phyloP scores from a whole-genome alignment of 2,113 vertebrate species.

The Corythornis madagascariensis region DNA sequence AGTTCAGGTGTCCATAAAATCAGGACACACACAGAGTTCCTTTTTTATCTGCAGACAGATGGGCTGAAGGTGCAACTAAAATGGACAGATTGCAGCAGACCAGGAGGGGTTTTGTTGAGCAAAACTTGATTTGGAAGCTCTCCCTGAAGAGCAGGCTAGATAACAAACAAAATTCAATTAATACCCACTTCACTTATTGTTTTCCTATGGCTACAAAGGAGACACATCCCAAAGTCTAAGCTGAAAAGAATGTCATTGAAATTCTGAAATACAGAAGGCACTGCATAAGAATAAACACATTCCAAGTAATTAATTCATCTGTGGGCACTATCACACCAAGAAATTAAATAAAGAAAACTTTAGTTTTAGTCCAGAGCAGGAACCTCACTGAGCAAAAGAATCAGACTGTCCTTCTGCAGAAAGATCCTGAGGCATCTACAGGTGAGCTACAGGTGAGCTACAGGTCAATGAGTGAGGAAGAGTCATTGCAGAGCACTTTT shows the following conservation, averaged over 20 bases:
- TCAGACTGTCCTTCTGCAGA: not conserved
- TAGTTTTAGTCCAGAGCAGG: not conserved
- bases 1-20: not conserved
- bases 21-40: not conserved
- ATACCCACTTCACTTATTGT: not conserved
- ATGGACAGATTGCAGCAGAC: not conserved
- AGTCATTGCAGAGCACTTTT: not conserved
- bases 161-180: not conserved
- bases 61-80: not conserved
- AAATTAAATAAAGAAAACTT: not conserved
- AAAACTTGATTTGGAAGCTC: not conserved
- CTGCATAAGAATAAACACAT: not conserved
- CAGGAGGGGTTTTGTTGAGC: not conserved
- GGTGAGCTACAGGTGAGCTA: not conserved
- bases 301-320: not conserved
- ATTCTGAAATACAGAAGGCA: not conserved
- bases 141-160: not conserved
- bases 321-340: not conserved
- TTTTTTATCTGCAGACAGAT: not conserved
- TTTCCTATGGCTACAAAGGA: not conserved
- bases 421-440: fast-evolving
- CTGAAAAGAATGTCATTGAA: not conserved
- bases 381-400: not conserved
- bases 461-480: fast-evolving
- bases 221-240: not conserved